These are phyloP conservation scores for Aspidiotus rigidus DNA, from an alignment of 2,888 invertebrate genomes.

Conservation along the genomic window DNA sequence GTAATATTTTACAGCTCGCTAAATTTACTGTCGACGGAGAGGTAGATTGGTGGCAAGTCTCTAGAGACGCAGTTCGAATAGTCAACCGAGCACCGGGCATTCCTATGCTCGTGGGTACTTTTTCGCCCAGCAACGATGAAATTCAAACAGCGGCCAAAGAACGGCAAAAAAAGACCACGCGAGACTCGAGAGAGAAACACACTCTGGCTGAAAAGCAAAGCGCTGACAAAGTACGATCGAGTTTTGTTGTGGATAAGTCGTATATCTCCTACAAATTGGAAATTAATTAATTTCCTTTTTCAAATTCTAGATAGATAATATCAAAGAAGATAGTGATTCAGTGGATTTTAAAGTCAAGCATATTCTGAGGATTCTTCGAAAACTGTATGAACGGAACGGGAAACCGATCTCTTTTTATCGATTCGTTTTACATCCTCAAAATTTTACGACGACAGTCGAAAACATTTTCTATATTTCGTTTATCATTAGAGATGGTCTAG, in stretches of 20 bases:
- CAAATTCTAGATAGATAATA: constrained; percentile 3
- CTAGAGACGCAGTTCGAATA: background rate
- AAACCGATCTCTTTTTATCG: constrained; percentile 10
- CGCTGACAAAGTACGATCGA: background rate
- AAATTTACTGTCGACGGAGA: background rate
- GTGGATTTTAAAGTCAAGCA: constrained; percentile 14
- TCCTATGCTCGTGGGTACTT: background rate
- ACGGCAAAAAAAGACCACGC: background rate
- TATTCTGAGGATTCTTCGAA: background rate
- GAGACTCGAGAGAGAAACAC: background rate
- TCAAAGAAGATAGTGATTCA: background rate
- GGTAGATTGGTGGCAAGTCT: background rate
- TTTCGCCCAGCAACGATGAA: background rate
- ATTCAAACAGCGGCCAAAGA: background rate
- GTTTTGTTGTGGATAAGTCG: background rate
- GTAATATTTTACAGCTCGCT: background rate
- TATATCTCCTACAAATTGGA: too few relatives aligned
- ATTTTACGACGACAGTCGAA: constrained; percentile 18
- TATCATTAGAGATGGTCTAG: constrained; percentile 23
- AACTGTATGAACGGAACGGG: constrained; percentile 3
- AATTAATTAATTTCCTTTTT: too few relatives aligned
- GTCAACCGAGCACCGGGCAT: background rate
- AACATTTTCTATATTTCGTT: constrained; percentile 25
- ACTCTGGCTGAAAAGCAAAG: background rate
- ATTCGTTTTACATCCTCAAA: constrained; percentile 21